Conservation (phyloP, 2,797 vertebrate genomes). For the Miichthys miiuy region DNA sequence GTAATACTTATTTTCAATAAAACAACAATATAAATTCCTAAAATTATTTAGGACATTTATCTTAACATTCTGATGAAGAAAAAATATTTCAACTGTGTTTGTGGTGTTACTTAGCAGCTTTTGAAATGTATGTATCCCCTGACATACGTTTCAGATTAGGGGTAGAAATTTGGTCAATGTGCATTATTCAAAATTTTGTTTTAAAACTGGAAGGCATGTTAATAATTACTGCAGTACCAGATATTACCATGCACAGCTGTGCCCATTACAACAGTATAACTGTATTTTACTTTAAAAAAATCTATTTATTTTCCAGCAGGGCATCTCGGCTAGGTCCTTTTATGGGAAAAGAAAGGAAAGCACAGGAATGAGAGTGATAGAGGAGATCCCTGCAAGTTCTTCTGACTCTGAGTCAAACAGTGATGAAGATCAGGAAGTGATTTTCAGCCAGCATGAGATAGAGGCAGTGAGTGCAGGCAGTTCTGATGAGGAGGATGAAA, state of each 20-base stretch:
- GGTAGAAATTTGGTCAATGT: too few relatives aligned
- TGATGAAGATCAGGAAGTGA: not conserved
- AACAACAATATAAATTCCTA: not conserved
- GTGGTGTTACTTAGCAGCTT: slow-evolving; percentile 1
- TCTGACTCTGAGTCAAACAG: not conserved
- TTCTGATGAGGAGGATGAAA: not conserved
- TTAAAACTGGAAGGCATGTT: too few relatives aligned
- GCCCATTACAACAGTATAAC: not conserved
- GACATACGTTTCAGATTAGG: not conserved
- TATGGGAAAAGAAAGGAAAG: not conserved
- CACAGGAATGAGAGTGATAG: not conserved
- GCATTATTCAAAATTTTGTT: too few relatives aligned
- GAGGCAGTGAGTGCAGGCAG: too few relatives aligned
- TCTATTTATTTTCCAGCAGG: not conserved
- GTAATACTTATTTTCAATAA: not conserved
- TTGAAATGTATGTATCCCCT: slow-evolving; percentile 1
- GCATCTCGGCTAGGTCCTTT: not conserved
- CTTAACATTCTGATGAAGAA: not conserved
- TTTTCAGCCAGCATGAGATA: not conserved
- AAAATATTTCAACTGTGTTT: not conserved
- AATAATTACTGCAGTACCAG: not conserved
- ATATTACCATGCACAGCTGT: not conserved
- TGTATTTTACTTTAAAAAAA: not conserved
- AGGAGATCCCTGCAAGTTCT: not conserved
- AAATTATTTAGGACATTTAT: not conserved